Evolutionary conservation across 1,140 invertebrate genomes (phyloP).

Genomic region (Drosophila athabasca): DNA sequence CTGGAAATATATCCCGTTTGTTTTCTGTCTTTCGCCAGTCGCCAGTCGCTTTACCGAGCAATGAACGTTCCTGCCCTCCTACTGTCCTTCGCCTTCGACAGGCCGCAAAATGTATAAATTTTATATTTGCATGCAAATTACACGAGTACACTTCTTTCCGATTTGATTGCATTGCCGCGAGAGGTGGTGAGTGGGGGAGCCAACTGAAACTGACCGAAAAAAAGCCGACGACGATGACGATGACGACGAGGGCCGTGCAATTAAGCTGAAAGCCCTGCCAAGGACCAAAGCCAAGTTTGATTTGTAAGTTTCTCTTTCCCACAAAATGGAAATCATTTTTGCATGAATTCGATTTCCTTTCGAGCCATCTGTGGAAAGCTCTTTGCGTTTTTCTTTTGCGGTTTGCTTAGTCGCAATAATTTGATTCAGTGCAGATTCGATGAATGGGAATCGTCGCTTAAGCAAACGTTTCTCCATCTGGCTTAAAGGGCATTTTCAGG

Average conservation of each 20-base stretch:
- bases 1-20: constrained; percentile 36
- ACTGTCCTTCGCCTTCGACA: constrained; percentile 10
- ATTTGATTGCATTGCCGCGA: constrained; percentile 43
- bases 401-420: constrained; percentile 26
- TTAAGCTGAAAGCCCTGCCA: constrained; percentile 53
- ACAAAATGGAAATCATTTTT: constrained; percentile 23
- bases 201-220: constrained; percentile 28
- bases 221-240: not conserved
- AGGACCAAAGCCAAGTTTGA: constrained; percentile 19
- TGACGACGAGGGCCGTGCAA: constrained; percentile 31
- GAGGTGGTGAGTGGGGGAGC: not conserved
- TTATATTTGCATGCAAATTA: constrained; percentile 53
- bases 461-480: constrained; percentile 1
- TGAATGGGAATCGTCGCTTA: constrained; percentile 3
- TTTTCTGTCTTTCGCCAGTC: not conserved
- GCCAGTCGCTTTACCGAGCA: not conserved
- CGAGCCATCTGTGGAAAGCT: constrained; percentile 28
- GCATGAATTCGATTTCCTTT: constrained; percentile 42
- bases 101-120: constrained; percentile 33
- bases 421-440: constrained; percentile 29
- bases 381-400: constrained; percentile 3
- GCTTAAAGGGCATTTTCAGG: constrained; percentile 30
- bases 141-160: constrained; percentile 42
- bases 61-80: too few relatives aligned
- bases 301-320: constrained; percentile 4